Evolutionary conservation across 2,888 invertebrate genomes (phyloP).

Genomic region (Teleiodes luculella): DNA sequence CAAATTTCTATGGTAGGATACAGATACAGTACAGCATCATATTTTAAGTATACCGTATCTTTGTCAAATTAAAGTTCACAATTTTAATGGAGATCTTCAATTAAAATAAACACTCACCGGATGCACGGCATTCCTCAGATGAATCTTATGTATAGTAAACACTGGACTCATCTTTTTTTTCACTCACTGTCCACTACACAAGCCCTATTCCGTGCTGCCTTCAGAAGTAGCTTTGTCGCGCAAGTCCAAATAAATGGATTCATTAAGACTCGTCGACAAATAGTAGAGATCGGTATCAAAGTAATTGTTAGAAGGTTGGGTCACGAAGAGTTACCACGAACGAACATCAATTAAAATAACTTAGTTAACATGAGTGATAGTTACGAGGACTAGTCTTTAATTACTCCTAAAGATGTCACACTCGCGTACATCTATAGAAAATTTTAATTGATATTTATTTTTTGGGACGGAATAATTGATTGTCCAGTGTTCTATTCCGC

Average conservation of each 20-base stretch:
- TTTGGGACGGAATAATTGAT: constrained; percentile 10
- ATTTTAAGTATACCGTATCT: too few relatives aligned
- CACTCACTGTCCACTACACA: constrained; percentile 15
- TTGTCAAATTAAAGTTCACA: not conserved
- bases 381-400: constrained; percentile 32
- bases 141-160: constrained; percentile 56
- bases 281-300: constrained; percentile 63
- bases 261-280: constrained; percentile 57
- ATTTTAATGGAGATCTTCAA: not conserved
- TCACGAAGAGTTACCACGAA: constrained; percentile 58
- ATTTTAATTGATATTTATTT: not conserved
- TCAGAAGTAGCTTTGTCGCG: constrained; percentile 38
- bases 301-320: constrained; percentile 61
- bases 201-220: constrained; percentile 31
- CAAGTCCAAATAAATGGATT: constrained; percentile 51
- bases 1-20: too few relatives aligned
- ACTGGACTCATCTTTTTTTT: constrained; percentile 52
- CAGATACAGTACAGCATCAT: too few relatives aligned
- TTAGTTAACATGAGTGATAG: constrained; percentile 47
- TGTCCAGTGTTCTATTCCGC: constrained; percentile 39
- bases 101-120: constrained; percentile 44
- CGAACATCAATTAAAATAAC: constrained; percentile 64
- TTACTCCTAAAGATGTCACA: constrained; percentile 31
- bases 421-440: not conserved
- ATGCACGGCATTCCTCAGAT: constrained; percentile 42